Evolutionary conservation across 2,113 vertebrate species (phyloP).

Genomic region (Vimba vimba): DNA sequence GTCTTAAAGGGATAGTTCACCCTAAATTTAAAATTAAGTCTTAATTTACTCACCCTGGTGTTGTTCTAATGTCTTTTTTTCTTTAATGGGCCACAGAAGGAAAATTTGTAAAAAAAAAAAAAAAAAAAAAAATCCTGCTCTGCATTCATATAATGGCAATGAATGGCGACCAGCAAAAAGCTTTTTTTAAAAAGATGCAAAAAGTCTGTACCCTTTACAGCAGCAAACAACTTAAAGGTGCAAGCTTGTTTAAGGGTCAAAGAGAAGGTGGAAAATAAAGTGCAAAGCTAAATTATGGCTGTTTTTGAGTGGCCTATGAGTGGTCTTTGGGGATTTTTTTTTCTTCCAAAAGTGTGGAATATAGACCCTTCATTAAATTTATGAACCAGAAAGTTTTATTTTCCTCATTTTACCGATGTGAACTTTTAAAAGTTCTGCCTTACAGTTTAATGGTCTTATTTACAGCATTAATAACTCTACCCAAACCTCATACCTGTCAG

Average conservation of each 20-base stretch:
- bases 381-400: neutral
- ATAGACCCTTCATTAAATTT: neutral
- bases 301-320: neutral
- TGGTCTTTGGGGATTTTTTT: neutral
- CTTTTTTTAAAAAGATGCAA: too few relatives aligned
- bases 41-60: too few relatives aligned
- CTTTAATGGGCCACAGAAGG: too few relatives aligned
- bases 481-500: conserved; percentile 3
- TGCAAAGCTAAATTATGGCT: neutral
- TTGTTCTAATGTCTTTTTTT: too few relatives aligned
- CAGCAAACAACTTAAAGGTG: neutral
- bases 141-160: too few relatives aligned
- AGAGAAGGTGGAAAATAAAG: neutral
- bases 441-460: conserved; percentile 27
- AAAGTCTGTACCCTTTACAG: neutral
- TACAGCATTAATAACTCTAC: conserved; percentile 14
- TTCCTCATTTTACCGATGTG: neutral
- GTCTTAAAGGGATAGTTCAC: neutral
- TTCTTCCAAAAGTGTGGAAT: neutral
- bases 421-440: conserved; percentile 36
- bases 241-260: conserved; percentile 2
- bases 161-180: too few relatives aligned
- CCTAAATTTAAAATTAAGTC: too few relatives aligned
- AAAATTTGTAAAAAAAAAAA: too few relatives aligned
- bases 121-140: too few relatives aligned